Percentiles rank a stretch among this genome's conserved stretches.
phyloP scores from a whole-genome alignment of 1,140 invertebrate genomes.

The Ptiloglossa arizonensis region DNA sequence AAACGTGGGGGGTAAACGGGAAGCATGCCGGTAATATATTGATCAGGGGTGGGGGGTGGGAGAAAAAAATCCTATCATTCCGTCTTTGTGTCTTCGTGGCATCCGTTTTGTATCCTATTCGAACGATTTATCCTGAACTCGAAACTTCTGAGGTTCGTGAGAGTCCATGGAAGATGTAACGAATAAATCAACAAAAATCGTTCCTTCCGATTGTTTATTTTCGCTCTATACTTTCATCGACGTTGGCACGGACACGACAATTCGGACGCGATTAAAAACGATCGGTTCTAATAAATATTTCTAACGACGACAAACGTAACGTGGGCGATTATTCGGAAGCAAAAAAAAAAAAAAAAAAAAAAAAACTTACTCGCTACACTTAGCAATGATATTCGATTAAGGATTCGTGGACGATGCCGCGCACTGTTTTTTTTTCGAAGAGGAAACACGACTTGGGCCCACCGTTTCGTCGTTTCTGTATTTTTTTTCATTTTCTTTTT shows the following conservation, averaged over 20 bases:
- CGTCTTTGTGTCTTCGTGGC: not conserved
- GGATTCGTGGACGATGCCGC: not conserved
- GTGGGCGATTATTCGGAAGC: not conserved
- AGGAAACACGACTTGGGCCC: too few species aligned
- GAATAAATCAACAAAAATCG: not conserved
- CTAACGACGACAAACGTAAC: conserved; percentile 5
- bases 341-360: too few species aligned
- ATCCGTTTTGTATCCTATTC: not conserved
- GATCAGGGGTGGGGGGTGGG: too few species aligned
- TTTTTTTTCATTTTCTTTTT: too few species aligned
- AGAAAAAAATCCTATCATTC: not conserved
- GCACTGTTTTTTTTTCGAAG: too few species aligned
- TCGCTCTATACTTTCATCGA: not conserved
- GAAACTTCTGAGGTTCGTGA: too few species aligned
- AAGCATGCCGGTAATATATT: conserved; percentile 5
- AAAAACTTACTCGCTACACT: not conserved
- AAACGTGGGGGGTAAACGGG: conserved; percentile 24
- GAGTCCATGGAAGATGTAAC: not conserved
- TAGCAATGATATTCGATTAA: too few species aligned
- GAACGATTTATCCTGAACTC: too few species aligned
- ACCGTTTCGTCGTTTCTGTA: too few species aligned
- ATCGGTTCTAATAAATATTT: conserved; percentile 20
- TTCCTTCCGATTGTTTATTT: not conserved
- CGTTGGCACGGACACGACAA: not conserved
- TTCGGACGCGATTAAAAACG: not conserved